phyloP scores from a whole-genome alignment of 2,888 invertebrate species.

The Spodoptera picta region DNA sequence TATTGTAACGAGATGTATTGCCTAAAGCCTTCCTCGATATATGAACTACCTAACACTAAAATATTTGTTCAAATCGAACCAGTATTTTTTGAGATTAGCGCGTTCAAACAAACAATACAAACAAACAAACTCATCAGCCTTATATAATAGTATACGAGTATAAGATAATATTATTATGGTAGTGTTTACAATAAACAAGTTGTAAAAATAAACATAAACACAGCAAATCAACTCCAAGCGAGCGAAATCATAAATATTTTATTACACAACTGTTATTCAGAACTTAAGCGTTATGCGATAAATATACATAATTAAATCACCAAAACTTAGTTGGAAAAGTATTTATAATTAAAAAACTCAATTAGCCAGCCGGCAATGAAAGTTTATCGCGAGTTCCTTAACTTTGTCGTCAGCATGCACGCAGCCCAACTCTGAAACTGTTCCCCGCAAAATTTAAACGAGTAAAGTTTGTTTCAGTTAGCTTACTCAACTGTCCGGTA shows the following conservation, averaged over 20 bases:
- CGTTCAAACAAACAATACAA: no score
- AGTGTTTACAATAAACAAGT: no score
- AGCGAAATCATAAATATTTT: conserved; percentile 14
- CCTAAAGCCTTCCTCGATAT: no score
- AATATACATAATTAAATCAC: conserved; percentile 36
- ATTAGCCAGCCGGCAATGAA: conserved; percentile 72
- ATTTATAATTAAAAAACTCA: conserved; percentile 72
- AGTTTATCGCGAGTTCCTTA: conserved; percentile 74
- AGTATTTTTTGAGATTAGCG: no score
- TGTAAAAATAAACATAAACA: conserved; percentile 3
- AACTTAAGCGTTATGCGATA: conserved; percentile 22
- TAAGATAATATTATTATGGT: no score
- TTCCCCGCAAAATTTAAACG: conserved; percentile 87
- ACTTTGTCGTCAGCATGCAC: conserved; percentile 78
- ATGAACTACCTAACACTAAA: no score
- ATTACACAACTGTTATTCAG: conserved; percentile 29
- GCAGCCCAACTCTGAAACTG: conserved; percentile 76
- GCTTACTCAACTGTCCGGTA: conserved; percentile 82
- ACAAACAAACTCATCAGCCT: no score
- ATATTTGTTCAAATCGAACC: no score
- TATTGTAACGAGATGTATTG: no score
- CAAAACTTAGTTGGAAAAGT: conserved; percentile 41
- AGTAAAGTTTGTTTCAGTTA: conserved; percentile 86
- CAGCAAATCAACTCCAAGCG: conserved; percentile 10
- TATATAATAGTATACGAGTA: no score